Evolutionary conservation across 1,140 invertebrate genomes (phyloP).

Genomic region (Heliconius melpomene): DNA sequence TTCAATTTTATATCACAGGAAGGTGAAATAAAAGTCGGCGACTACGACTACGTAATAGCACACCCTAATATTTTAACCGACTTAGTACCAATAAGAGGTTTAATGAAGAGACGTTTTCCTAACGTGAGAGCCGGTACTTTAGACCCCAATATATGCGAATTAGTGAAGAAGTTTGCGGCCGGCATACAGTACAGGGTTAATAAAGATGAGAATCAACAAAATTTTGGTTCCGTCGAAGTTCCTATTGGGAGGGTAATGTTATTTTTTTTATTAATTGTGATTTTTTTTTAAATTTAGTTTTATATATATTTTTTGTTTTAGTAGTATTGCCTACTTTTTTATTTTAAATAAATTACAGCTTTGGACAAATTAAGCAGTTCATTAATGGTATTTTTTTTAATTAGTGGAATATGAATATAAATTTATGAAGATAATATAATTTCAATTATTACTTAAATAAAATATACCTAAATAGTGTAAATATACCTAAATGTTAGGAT

Average conservation of each 20-base stretch:
- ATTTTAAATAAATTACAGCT: too few species aligned
- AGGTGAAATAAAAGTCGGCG: conserved; percentile 85
- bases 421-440: too few species aligned
- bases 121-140: conserved; percentile 86
- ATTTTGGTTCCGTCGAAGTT: conserved; percentile 85
- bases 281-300: too few species aligned
- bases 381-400: too few species aligned
- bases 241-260: conserved; percentile 84
- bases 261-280: background rate
- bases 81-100: conserved; percentile 85
- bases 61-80: conserved; percentile 90
- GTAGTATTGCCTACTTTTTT: too few species aligned
- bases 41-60: conserved; percentile 88
- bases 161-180: conserved; percentile 84
- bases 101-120: conserved; percentile 90
- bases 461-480: too few species aligned
- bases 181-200: conserved; percentile 85
- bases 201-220: conserved; percentile 85
- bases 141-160: conserved; percentile 81
- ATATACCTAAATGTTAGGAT: too few species aligned
- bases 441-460: too few species aligned
- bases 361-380: too few species aligned
- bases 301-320: too few species aligned
- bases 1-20: conserved; percentile 66
- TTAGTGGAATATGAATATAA: too few species aligned